Evolutionary conservation across 2,888 invertebrate genomes (phyloP), one percentile per base, ranked within the genome.

Genomic region (Folsomia manolachei): DNA sequence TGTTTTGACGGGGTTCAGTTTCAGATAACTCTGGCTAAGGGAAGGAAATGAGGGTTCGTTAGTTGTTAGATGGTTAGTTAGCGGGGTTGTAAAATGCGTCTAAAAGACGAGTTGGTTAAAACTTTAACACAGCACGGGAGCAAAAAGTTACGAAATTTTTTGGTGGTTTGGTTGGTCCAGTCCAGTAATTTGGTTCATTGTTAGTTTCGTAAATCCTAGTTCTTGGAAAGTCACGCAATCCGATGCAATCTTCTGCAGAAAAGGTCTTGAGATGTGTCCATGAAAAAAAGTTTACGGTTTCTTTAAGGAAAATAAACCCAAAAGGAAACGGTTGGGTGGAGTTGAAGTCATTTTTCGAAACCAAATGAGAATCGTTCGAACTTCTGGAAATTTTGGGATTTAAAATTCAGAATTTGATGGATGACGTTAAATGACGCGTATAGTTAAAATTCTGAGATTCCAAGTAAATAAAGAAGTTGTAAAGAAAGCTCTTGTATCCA

Each of bases 11-110:
- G 39, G 4, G 39, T 39, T 39, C 14, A 39, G 14, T 39, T 39
- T 39, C 39, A 39, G 39, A 39, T 4, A 39, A n/a, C n/a, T n/a
- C n/a, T n/a, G n/a, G n/a, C n/a, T n/a, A n/a, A 4, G 4, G 39
- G 39, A 4, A 39, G 39, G 39, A 39, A 39, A 9, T 39, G 39
- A 39, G 39, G 4, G n/a, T n/a, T n/a, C n/a, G n/a, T n/a, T n/a
- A n/a, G n/a, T 11, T 11, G 51, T 19, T 56, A 4, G 21, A 14
- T 7, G 56, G 56, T 56, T 56, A 7, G 21, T 56, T 56, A 56
- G 56, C n/a, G 7, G 56, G 56, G 56, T 56, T 56, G 56, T 56
- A 56, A 56, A 56, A 4, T 56, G 56, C 21, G n/a, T 39, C 39
- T 39, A 14, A 14, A 39, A 4, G 39, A 39, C 39, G 39, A 39